Conservation (phyloP, 2,113 vertebrate species). For the Steatornis caripensis region DNA sequence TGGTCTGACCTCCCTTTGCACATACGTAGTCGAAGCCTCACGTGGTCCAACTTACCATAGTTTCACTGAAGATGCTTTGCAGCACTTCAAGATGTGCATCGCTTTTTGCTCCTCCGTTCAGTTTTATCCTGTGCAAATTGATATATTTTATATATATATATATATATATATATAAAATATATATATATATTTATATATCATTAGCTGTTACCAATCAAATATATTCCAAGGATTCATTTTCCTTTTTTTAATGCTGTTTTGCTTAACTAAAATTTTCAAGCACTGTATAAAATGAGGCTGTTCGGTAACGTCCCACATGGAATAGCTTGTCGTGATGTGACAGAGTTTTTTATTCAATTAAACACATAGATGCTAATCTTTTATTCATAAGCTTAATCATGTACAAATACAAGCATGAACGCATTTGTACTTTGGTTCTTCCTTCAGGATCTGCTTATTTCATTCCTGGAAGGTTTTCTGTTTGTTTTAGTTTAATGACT, state of each 20-base stretch:
- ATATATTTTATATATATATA: neutral
- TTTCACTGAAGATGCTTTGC: neutral
- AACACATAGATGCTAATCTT: conserved; percentile 1
- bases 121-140: neutral
- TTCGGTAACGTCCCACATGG: neutral
- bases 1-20: neutral
- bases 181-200: neutral
- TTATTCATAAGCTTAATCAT: conserved; percentile 30
- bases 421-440: neutral
- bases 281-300: neutral
- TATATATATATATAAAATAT: neutral
- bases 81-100: neutral
- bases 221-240: neutral
- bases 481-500: conserved; percentile 13
- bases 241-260: neutral
- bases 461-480: neutral
- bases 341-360: conserved; percentile 40
- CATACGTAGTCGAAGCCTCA: neutral
- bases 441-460: conserved; percentile 1
- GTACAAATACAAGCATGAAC: neutral
- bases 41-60: neutral
- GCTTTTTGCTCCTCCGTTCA: neutral
- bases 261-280: neutral
- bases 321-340: neutral
- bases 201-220: neutral